Conservation (phyloP, 2,113 vertebrate species). For the Osmerus eperlanus region DNA sequence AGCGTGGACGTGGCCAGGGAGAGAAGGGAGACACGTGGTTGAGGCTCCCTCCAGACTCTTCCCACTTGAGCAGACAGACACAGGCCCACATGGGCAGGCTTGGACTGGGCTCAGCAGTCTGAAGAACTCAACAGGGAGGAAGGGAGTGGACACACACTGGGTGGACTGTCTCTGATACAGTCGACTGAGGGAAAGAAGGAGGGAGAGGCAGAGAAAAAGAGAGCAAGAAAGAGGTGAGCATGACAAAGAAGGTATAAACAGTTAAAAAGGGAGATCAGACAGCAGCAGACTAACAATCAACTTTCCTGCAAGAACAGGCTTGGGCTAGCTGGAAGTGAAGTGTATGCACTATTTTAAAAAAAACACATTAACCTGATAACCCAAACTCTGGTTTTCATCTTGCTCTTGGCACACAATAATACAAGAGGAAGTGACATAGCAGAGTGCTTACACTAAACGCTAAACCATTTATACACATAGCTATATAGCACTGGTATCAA, state of each 20-base stretch:
- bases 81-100: conserved; percentile 12
- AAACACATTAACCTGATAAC: conserved; percentile 14
- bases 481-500: too few species aligned
- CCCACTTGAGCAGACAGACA: conserved; percentile 25
- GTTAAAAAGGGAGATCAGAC: background rate
- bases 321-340: conserved; percentile 25
- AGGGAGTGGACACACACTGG: background rate
- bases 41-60: conserved; percentile 23
- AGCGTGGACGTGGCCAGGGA: background rate
- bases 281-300: too few species aligned
- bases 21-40: conserved; percentile 5
- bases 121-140: background rate
- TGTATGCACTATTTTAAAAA: conserved; percentile 31
- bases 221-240: background rate
- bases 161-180: background rate
- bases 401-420: conserved; percentile 11
- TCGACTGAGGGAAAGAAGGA: background rate
- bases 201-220: background rate
- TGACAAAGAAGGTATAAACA: background rate
- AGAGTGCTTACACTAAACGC: too few species aligned
- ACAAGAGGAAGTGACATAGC: background rate
- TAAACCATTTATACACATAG: too few species aligned
- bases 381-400: conserved; percentile 15
- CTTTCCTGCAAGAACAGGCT: conserved; percentile 2
- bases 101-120: conserved; percentile 2